Evolutionary conservation across 2,888 invertebrate species (phyloP).

Genomic region (Cheilosia vulpina): DNA sequence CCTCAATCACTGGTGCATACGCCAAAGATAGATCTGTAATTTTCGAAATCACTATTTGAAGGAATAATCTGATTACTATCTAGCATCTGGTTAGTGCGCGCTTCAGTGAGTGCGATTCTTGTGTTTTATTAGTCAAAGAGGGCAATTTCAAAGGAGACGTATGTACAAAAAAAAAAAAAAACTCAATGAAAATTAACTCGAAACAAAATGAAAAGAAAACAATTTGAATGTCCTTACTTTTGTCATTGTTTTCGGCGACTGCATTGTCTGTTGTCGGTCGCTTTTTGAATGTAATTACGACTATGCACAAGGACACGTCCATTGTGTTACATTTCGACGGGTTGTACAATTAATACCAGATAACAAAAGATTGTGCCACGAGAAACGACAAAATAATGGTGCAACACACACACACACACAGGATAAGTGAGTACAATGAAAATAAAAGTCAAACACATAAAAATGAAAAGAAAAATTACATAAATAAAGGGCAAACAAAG

Average conservation of each 20-base stretch:
- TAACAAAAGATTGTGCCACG: conserved; percentile 71
- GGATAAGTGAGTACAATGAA: conserved; percentile 33
- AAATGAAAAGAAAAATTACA: conserved; percentile 6
- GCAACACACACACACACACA: conserved; percentile 31
- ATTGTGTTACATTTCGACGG: conserved; percentile 31
- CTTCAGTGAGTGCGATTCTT: conserved; percentile 2
- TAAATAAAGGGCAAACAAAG: conserved; percentile 19
- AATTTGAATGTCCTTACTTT: conserved; percentile 68
- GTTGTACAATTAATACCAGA: conserved; percentile 61
- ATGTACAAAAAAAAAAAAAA: conserved; percentile 1
- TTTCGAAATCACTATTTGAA: conserved; percentile 73
- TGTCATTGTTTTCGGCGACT: conserved; percentile 58
- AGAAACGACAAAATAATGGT: conserved; percentile 63
- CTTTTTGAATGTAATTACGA: conserved; percentile 81
- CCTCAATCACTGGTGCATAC: conserved; percentile 84
- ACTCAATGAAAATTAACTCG: conserved; percentile 19
- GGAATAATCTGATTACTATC: conserved; percentile 57
- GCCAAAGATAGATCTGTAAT: conserved; percentile 82
- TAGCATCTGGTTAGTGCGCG: conserved; percentile 11
- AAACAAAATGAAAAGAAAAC: conserved; percentile 32
- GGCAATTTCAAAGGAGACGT: not conserved
- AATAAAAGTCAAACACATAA: conserved; percentile 55
- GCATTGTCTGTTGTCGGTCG: conserved; percentile 61
- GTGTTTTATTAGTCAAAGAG: not conserved
- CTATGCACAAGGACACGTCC: conserved; percentile 78